A percentile compares a stretch with the other conserved stretches of the same genome.
phyloP scores from a whole-genome alignment of 2,888 invertebrate genomes.

The Chymomyza fuscimana region DNA sequence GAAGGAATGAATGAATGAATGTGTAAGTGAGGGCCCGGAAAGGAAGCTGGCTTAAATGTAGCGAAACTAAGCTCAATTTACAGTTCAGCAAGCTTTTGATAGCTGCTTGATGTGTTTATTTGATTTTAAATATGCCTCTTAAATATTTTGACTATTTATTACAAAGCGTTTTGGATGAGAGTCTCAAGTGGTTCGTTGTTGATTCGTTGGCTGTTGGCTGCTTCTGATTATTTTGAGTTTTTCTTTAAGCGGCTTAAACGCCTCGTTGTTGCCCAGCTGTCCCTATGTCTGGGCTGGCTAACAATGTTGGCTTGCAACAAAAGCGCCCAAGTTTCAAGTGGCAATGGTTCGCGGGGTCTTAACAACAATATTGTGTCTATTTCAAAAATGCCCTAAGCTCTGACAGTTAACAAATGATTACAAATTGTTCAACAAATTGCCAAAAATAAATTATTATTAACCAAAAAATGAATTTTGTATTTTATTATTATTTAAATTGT shows the following conservation, averaged over 20 bases:
- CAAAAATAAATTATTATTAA: conserved; percentile 64
- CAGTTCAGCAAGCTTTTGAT: conserved; percentile 71
- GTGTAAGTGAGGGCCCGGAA: conserved; percentile 22
- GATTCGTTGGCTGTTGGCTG: conserved; percentile 19
- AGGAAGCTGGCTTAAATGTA: conserved; percentile 53
- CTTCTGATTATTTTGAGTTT: conserved; percentile 14
- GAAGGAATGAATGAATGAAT: conserved; percentile 10
- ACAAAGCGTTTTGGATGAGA: conserved; percentile 42
- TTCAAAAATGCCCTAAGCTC: conserved; percentile 31
- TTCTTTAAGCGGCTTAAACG: conserved; percentile 68
- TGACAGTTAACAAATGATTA: conserved; percentile 75
- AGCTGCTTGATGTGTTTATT: conserved; percentile 71
- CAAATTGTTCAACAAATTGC: conserved; percentile 73
- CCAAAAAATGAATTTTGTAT: conserved; percentile 26
- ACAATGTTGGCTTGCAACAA: neutral
- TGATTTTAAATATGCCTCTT: conserved; percentile 73
- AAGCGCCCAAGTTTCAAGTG: neutral
- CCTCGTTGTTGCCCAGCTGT: conserved; percentile 40
- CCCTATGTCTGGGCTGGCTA: no score
- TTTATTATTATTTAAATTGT: conserved; percentile 70
- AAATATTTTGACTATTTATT: conserved; percentile 69
- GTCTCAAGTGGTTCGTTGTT: conserved; percentile 13
- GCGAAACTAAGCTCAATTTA: conserved; percentile 70
- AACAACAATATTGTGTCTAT: conserved; percentile 12
- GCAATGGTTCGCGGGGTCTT: neutral